Percentiles rank a stretch among this genome's conserved stretches.
Evolutionary conservation across 2,888 invertebrate genomes (phyloP).

Genomic region (Perizoma flavofasciatum): DNA sequence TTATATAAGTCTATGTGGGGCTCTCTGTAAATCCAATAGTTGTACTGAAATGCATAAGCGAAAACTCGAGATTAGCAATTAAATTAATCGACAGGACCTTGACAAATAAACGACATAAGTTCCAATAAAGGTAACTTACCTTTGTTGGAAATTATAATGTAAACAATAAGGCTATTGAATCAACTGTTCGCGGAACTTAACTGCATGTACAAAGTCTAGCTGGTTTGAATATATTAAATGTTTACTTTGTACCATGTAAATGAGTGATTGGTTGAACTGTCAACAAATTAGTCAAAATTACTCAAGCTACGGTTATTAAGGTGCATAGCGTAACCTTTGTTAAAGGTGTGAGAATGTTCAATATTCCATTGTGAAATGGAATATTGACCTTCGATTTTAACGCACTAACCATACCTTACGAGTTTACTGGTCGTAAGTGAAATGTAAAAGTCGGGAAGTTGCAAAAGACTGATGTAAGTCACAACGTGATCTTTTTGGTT

Average conservation of each 20-base stretch:
- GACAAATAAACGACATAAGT: no score
- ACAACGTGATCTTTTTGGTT: no score
- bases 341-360: slow-evolving; percentile 29
- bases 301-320: slow-evolving; percentile 37
- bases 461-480: slow-evolving; percentile 13
- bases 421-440: slow-evolving; percentile 7
- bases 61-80: no score
- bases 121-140: no score
- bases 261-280: slow-evolving; percentile 23
- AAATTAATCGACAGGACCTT: no score
- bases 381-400: slow-evolving; percentile 42
- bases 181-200: not conserved
- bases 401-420: slow-evolving; percentile 22
- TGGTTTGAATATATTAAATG: not conserved
- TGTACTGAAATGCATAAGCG: no score
- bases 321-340: slow-evolving; percentile 35
- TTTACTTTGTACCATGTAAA: not conserved
- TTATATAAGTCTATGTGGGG: no score
- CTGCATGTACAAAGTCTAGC: not conserved
- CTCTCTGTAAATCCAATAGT: no score
- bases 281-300: slow-evolving; percentile 32
- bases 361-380: slow-evolving; percentile 42
- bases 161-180: slow-evolving; percentile 3
- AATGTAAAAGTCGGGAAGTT: slow-evolving; percentile 5
- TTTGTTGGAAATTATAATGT: not conserved